Percentiles rank a stretch among this genome's conserved stretches.
Conservation (phyloP, 2,113 vertebrate species). For the Heptranchias perlo region DNA sequence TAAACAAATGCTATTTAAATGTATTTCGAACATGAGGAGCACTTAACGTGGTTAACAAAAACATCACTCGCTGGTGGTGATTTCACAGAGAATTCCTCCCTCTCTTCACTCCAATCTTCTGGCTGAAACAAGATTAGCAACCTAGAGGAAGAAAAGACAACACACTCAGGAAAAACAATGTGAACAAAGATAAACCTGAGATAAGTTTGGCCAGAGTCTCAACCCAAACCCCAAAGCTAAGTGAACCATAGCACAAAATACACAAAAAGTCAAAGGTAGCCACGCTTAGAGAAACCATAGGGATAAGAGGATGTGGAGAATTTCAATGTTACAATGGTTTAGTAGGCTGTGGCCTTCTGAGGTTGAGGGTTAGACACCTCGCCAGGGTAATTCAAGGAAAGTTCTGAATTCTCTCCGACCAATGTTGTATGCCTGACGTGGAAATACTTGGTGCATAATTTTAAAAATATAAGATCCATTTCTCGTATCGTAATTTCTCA, state of each 20-base stretch:
- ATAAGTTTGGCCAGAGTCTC: neutral
- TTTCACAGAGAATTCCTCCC: neutral
- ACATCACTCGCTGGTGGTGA: neutral
- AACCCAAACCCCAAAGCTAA: neutral
- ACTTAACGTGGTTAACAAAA: neutral
- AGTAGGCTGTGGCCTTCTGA: neutral
- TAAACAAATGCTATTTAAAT: neutral
- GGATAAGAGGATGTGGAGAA: neutral
- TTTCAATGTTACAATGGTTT: neutral
- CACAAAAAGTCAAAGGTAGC: neutral
- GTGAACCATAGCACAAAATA: neutral
- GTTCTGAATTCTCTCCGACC: neutral
- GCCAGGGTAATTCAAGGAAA: neutral
- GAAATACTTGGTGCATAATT: neutral
- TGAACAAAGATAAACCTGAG: neutral
- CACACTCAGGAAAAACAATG: neutral
- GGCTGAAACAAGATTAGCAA: neutral
- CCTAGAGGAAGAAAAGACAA: neutral
- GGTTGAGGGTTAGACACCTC: neutral
- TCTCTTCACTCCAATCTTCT: neutral
- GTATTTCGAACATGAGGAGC: neutral
- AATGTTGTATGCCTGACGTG: neutral
- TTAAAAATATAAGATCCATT: constrained; percentile 11
- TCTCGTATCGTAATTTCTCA: neutral
- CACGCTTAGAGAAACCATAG: neutral